Base-by-base conservation (phyloP, 2,113 vertebrate genomes). In the Pyrgilauda ruficollis region DNA sequence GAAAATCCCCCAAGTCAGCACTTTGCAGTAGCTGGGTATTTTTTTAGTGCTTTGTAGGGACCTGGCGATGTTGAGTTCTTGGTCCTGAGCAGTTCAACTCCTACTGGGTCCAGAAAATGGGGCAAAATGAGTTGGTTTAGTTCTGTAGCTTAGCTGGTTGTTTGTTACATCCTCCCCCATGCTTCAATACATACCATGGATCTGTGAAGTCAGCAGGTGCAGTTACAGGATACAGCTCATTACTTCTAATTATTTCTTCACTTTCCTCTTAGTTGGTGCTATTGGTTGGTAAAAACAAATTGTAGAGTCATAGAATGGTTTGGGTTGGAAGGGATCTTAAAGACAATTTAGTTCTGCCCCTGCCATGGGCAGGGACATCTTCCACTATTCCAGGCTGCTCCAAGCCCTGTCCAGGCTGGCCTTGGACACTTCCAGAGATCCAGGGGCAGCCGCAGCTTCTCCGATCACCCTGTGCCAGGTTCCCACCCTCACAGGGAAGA, bases 351-450 rank as follows among this genome's bases (percentile, higher is more conserved):
- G 15, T 41, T 61, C 28, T 15, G 2, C 35, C 24, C 7, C 26
- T 72, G 35, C 11, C 50, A 15, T 19, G 33, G 15, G 22, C 44
- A 73, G 59, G 44, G 61, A 52, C 37, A n/a, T 3, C 15, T 61
- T 7, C 19, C 33, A 21, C 16, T 12, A 0, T 11, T 15, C 77
- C 33, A 82, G 19, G 28, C 0, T 52, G 33, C n/a, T 82, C 46
- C 77, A 46, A 46, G 20, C 2, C 33, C 28, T 0, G 0, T 61
- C 69, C 46, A 39, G 0, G 28, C 61, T 67, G 39, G 10, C 44
- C 20, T 75, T 46, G 62, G n/a, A 2, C 69, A 67, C 15, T 67
- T 4, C 15, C 69, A 67, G 69, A 44, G 68, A 67, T 67, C 59
- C 82, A 74, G 37, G 52, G 27, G 13, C 52, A 81, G 22, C 52